Conservation (phyloP, 1,140 invertebrate species). For the Oryzaephilus surinamensis region DNA sequence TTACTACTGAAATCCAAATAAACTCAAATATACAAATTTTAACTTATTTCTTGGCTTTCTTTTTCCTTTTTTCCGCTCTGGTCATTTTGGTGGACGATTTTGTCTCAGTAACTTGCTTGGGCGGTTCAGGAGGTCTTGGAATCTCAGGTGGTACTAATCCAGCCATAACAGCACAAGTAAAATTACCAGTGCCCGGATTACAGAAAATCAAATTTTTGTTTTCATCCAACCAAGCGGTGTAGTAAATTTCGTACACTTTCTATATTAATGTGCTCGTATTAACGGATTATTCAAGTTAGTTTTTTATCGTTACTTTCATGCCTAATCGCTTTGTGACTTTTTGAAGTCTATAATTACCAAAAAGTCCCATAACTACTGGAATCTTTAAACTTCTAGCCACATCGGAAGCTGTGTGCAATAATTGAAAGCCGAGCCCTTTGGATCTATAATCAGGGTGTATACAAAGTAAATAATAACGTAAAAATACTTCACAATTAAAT, state of each 20-base stretch:
- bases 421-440: slow-evolving; percentile 38
- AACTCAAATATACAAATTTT: too few species aligned
- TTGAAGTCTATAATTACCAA: slow-evolving; percentile 40
- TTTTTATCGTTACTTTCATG: slow-evolving; percentile 23
- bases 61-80: slow-evolving; percentile 11
- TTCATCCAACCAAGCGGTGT: slow-evolving; percentile 43
- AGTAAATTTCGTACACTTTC: slow-evolving; percentile 42
- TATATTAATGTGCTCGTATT: slow-evolving; percentile 6
- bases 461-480: slow-evolving; percentile 34
- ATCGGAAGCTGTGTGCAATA: slow-evolving; percentile 38
- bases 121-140: too few species aligned
- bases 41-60: slow-evolving; percentile 10
- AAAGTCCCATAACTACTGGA: slow-evolving; percentile 42
- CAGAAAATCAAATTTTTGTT: slow-evolving; percentile 43
- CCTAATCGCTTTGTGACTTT: slow-evolving; percentile 38
- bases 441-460: slow-evolving; percentile 36
- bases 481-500: slow-evolving; percentile 29
- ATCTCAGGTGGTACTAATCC: slow-evolving; percentile 22
- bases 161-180: slow-evolving; percentile 49
- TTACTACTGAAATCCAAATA: too few species aligned
- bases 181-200: slow-evolving; percentile 47
- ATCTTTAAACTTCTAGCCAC: slow-evolving; percentile 39
- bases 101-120: too few species aligned
- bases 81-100: too few species aligned
- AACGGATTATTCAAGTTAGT: neutral